Conservation (phyloP, 92 coral and sea anemone species). For the Heliopora coerulea region DNA sequence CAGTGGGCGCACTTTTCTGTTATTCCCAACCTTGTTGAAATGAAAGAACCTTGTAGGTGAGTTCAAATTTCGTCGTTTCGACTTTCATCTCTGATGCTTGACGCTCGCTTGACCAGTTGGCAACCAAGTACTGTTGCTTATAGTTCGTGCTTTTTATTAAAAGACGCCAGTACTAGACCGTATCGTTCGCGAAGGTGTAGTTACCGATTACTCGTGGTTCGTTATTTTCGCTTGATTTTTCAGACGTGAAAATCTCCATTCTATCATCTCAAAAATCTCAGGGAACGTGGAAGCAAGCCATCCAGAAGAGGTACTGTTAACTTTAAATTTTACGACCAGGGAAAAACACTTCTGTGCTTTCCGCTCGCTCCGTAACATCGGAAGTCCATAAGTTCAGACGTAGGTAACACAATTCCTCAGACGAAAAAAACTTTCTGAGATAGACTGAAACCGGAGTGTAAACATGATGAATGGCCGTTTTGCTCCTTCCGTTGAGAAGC, state of each 20-base stretch:
- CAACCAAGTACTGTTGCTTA: no score
- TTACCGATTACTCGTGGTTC: not conserved
- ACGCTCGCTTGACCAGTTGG: no score
- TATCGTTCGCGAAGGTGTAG: not conserved
- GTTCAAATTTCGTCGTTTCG: conserved; percentile 21
- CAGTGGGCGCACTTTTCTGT: not conserved
- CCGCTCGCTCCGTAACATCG: not conserved
- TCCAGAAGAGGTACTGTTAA: conserved; percentile 17
- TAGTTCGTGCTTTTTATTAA: not conserved
- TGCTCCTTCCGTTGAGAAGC: no score
- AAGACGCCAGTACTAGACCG: no score
- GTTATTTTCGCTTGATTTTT: not conserved
- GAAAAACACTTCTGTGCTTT: no score
- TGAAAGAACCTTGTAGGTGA: conserved; percentile 16
- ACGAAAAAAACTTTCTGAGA: not conserved
- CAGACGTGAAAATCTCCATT: conserved; percentile 38
- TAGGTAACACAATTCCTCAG: not conserved
- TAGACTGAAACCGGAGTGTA: no score
- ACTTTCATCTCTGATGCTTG: not conserved
- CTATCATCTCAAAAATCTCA: conserved; percentile 39
- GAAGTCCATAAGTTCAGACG: no score
- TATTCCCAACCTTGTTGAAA: conserved; percentile 23
- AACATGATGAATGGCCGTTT: no score
- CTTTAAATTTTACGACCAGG: no score
- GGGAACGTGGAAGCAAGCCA: conserved; percentile 31